Conservation (phyloP, 2,797 vertebrate genomes). For the Rhabdophis nuchalis region DNA sequence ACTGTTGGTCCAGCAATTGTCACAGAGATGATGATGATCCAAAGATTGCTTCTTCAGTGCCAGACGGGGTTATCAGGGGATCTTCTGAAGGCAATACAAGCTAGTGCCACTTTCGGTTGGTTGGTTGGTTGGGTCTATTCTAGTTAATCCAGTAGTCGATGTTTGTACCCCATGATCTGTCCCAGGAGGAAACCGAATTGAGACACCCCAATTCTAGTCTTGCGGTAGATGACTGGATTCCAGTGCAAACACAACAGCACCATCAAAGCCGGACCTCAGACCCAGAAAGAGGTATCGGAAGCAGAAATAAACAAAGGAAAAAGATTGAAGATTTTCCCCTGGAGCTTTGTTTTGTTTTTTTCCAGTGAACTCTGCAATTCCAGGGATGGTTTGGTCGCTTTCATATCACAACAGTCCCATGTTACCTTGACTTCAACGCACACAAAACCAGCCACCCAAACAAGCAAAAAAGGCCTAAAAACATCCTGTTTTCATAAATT, state of each 20-base stretch:
- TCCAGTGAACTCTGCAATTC: slow-evolving; percentile 22
- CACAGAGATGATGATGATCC: not conserved
- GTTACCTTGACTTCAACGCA: slow-evolving; percentile 33
- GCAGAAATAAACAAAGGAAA: slow-evolving; percentile 29
- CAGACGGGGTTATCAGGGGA: not conserved
- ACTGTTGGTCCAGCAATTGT: slow-evolving; percentile 5
- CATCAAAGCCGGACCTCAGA: not conserved
- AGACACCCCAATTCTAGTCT: slow-evolving; percentile 3
- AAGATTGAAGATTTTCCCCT: slow-evolving; percentile 33
- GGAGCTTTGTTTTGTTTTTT: not conserved
- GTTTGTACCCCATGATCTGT: not conserved
- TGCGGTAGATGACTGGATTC: not conserved
- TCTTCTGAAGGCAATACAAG: not conserved
- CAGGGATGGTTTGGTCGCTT: slow-evolving; percentile 43
- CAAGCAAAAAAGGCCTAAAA: not conserved
- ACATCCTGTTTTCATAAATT: slow-evolving; percentile 42
- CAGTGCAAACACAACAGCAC: slow-evolving; percentile 27
- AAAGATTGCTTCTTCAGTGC: not conserved
- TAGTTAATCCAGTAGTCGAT: not conserved
- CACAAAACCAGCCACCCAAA: not conserved
- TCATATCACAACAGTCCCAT: slow-evolving; percentile 62
- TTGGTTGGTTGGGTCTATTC: not conserved
- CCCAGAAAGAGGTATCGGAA: slow-evolving; percentile 1
- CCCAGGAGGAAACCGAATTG: not conserved
- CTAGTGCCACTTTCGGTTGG: not conserved